Percentiles rank a stretch among this genome's conserved stretches.
phyloP scores from a whole-genome alignment of 2,888 invertebrate species.

The Dynastes tityus region DNA sequence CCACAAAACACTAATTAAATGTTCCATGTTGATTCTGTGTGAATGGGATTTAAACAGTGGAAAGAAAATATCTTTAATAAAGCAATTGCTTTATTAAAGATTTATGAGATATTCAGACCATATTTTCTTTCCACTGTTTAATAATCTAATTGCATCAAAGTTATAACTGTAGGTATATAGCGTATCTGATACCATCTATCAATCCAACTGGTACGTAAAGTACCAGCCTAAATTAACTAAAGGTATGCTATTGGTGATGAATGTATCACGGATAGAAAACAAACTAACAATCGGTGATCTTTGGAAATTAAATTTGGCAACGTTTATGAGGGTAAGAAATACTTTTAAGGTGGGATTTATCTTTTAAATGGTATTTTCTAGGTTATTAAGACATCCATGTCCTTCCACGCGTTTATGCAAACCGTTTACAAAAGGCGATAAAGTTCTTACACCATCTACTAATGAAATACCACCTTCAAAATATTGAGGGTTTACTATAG shows the following conservation, averaged over 20 bases:
- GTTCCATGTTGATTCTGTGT: no score
- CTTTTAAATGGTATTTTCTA: neutral
- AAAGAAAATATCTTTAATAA: no score
- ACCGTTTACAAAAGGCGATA: slow-evolving; percentile 48
- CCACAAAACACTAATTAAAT: neutral
- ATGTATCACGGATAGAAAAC: slow-evolving; percentile 45
- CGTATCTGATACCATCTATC: slow-evolving; percentile 44
- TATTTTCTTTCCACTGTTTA: no score
- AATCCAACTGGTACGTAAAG: slow-evolving; percentile 51
- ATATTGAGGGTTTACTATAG: no score
- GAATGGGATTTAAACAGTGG: no score
- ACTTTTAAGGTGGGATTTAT: neutral
- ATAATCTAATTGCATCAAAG: neutral
- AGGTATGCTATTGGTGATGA: slow-evolving; percentile 47
- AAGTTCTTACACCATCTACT: neutral
- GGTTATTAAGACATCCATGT: slow-evolving; percentile 51
- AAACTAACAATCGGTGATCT: slow-evolving; percentile 50
- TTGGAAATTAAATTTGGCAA: slow-evolving; percentile 51
- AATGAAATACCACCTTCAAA: neutral
- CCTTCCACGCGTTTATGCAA: slow-evolving; percentile 52
- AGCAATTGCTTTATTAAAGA: no score
- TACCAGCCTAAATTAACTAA: slow-evolving; percentile 48
- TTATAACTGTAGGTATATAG: slow-evolving; percentile 43
- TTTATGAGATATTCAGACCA: no score
- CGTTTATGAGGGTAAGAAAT: slow-evolving; percentile 49